These are phyloP conservation scores for Euleptes europaea DNA, from an alignment of 2,113 vertebrate genomes.

Conservation along the genomic window DNA sequence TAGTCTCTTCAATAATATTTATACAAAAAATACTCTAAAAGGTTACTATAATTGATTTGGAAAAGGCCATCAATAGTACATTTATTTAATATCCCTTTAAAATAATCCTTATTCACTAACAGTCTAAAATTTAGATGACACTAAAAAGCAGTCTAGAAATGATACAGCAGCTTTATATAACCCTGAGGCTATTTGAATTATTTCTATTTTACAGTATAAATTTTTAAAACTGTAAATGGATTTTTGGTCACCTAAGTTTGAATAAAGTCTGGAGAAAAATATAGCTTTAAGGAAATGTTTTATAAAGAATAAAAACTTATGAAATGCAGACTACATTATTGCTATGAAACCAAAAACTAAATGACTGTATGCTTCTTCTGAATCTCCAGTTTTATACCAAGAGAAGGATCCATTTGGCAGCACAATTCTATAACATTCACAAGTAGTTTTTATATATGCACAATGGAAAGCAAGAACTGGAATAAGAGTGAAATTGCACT, in stretches of 20 bases:
- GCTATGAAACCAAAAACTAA: background rate
- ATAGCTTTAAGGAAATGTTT: background rate
- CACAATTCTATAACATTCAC: slow-evolving; percentile 23
- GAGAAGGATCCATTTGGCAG: slow-evolving; percentile 30
- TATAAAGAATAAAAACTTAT: background rate
- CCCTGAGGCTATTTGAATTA: background rate
- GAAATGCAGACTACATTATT: background rate
- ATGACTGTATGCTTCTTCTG: background rate
- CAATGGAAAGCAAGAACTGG: slow-evolving; percentile 2
- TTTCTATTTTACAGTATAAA: background rate
- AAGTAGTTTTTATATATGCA: background rate
- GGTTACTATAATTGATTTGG: slow-evolving; percentile 23
- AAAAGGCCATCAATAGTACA: slow-evolving; percentile 20
- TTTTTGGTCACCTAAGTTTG: background rate
- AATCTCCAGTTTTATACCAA: slow-evolving; percentile 1
- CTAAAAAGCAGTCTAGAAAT: slow-evolving; percentile 18
- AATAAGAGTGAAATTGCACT: slow-evolving; percentile 11
- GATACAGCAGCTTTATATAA: background rate
- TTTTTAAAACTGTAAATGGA: background rate
- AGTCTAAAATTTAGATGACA: background rate
- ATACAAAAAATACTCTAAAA: slow-evolving; percentile 9
- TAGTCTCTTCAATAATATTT: slow-evolving; percentile 29
- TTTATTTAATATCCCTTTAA: slow-evolving; percentile 10
- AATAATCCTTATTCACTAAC: slow-evolving; percentile 19
- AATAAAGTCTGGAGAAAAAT: background rate